Evolutionary conservation across 2,888 invertebrate species (phyloP).

Genomic region (Sinodicranocentrus sp.): DNA sequence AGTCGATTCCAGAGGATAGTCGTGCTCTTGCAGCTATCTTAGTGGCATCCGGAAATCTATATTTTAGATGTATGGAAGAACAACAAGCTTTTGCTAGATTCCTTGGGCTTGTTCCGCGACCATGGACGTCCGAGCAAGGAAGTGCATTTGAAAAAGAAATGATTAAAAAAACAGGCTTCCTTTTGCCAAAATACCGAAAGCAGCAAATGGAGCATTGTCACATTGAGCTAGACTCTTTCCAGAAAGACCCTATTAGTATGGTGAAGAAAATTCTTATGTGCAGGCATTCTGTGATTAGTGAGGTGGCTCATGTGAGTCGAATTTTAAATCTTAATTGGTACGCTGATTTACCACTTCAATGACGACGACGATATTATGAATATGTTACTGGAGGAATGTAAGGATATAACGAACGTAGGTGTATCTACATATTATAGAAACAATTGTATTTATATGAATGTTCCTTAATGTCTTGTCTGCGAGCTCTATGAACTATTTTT

Average conservation of each 20-base stretch:
- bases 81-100: conserved; percentile 26
- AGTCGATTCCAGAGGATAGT: conserved; percentile 21
- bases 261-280: conserved; percentile 30
- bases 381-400: no score
- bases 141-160: conserved; percentile 36
- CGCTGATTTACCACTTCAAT: background rate
- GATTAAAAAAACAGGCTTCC: conserved; percentile 46
- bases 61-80: conserved; percentile 33
- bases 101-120: conserved; percentile 23
- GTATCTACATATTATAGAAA: no score
- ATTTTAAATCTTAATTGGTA: conserved; percentile 31
- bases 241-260: conserved; percentile 46
- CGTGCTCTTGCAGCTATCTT: conserved; percentile 8
- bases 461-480: no score
- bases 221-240: conserved; percentile 17
- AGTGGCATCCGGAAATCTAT: conserved; percentile 46
- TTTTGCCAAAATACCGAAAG: conserved; percentile 22
- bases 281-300: conserved; percentile 33
- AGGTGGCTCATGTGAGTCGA: conserved; percentile 27
- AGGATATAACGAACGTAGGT: no score
- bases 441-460: no score
- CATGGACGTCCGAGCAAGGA: conserved; percentile 23
- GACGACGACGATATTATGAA: no score
- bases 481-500: no score
- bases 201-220: conserved; percentile 19